Evolutionary conservation across 2,888 invertebrate species (phyloP).

Genomic region (Spicauda simplicius): DNA sequence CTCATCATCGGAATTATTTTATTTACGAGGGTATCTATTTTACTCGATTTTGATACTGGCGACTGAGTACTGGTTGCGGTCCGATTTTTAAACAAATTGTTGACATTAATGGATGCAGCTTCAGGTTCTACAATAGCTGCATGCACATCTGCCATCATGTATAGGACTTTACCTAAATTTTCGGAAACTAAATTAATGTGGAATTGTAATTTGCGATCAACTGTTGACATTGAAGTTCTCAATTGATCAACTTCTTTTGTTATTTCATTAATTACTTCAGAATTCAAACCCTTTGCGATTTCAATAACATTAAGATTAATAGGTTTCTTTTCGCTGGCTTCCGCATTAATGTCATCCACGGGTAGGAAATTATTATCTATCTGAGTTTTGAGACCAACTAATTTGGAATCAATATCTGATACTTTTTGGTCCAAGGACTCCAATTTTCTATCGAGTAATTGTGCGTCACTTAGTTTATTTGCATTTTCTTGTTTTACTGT

Average conservation of each 20-base stretch:
- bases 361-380: constrained; percentile 92
- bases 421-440: constrained; percentile 93
- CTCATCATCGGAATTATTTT: constrained; percentile 94
- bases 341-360: constrained; percentile 93
- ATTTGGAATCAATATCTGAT: constrained; percentile 91
- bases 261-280: constrained; percentile 91
- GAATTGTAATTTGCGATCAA: constrained; percentile 93
- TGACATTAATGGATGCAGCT: constrained; percentile 79
- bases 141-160: constrained; percentile 92
- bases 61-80: constrained; percentile 86
- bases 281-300: constrained; percentile 92
- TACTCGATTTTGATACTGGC: constrained; percentile 87
- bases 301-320: constrained; percentile 93
- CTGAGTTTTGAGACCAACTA: constrained; percentile 92
- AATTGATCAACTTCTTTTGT: constrained; percentile 92
- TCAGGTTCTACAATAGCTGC: constrained; percentile 92
- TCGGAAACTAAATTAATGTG: constrained; percentile 93
- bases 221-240: constrained; percentile 90
- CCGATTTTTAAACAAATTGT: constrained; percentile 79
- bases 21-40: constrained; percentile 91
- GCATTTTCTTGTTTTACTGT: constrained; percentile 50
- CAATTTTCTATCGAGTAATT: constrained; percentile 87
- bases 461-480: constrained; percentile 63
- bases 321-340: constrained; percentile 94
- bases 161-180: constrained; percentile 91